Evolutionary conservation across 2,888 invertebrate species (phyloP).

Genomic region (Papilio protenor): DNA sequence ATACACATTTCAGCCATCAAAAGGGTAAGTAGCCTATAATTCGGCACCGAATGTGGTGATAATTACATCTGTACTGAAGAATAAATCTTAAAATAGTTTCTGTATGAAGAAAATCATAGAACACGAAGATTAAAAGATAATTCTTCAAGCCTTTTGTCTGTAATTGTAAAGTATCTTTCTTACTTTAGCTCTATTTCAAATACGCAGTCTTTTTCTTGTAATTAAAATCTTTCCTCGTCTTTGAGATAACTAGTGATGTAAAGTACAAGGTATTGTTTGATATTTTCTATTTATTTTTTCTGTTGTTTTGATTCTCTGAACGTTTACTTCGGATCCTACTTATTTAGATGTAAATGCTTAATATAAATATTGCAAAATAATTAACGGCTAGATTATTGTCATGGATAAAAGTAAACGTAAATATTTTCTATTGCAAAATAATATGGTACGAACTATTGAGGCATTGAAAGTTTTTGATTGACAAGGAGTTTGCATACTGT

Average conservation of each 20-base stretch:
- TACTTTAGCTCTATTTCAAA: background rate
- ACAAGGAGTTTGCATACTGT: no score
- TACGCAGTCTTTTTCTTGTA: constrained; percentile 16
- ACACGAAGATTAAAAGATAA: background rate
- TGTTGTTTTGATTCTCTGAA: background rate
- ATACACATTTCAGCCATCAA: background rate
- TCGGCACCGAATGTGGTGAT: no score
- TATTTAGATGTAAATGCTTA: background rate
- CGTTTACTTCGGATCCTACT: background rate
- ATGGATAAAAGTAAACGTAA: no score
- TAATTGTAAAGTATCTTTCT: constrained; percentile 13
- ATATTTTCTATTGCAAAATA: no score
- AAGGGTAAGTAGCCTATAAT: no score
- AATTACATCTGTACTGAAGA: no score
- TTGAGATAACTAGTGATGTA: constrained; percentile 10
- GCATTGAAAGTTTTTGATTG: no score
- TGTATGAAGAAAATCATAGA: background rate
- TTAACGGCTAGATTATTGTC: background rate
- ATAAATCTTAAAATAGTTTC: background rate
- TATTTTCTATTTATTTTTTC: background rate
- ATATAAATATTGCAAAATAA: background rate
- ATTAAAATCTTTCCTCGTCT: constrained; percentile 22
- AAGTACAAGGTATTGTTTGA: background rate
- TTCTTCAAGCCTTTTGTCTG: constrained; percentile 5
- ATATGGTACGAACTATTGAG: no score